These are phyloP conservation scores for Drosophila bocqueti DNA, from an alignment of 1,140 invertebrate genomes.

Conservation along the genomic window DNA sequence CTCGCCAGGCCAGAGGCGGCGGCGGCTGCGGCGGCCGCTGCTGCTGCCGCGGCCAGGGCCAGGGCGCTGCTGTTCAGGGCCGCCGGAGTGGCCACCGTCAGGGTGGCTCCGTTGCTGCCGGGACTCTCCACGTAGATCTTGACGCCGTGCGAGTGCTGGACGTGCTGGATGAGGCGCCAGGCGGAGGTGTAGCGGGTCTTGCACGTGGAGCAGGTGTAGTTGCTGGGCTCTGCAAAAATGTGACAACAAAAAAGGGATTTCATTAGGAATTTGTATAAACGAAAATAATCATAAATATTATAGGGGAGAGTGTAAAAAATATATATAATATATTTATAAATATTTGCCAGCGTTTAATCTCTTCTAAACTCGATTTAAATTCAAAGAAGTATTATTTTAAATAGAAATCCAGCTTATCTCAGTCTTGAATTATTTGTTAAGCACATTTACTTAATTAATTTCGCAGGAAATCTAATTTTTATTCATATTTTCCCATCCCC, in stretches of 20 bases:
- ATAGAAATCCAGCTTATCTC: not conserved
- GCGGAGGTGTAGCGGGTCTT: conserved; percentile 95
- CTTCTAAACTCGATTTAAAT: too few relatives aligned
- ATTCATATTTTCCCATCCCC: not conserved
- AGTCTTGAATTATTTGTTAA: not conserved
- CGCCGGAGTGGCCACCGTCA: conserved; percentile 73
- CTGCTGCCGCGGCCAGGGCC: conserved; percentile 49
- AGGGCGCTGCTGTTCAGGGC: conserved; percentile 57
- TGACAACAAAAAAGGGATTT: conserved; percentile 18
- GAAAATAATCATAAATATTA: too few relatives aligned
- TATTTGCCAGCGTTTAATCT: too few relatives aligned
- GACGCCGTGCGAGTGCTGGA: conserved; percentile 96
- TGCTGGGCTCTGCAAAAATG: conserved; percentile 94
- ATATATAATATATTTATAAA: too few relatives aligned
- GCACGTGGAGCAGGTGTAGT: conserved; percentile 97
- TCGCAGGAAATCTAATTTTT: not conserved
- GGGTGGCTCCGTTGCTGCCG: conserved; percentile 36
- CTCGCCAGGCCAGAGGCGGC: conserved; percentile 29
- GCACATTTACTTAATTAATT: not conserved
- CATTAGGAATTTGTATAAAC: not conserved
- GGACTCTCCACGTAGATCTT: conserved; percentile 94
- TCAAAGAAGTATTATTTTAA: not conserved
- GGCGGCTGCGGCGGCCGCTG: conserved; percentile 16
- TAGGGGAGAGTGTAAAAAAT: too few relatives aligned
- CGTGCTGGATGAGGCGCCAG: conserved; percentile 97